Percentiles rank a stretch among this genome's conserved stretches.
Evolutionary conservation across 2,113 vertebrate species (phyloP).

Genomic region (Rallus limicola): DNA sequence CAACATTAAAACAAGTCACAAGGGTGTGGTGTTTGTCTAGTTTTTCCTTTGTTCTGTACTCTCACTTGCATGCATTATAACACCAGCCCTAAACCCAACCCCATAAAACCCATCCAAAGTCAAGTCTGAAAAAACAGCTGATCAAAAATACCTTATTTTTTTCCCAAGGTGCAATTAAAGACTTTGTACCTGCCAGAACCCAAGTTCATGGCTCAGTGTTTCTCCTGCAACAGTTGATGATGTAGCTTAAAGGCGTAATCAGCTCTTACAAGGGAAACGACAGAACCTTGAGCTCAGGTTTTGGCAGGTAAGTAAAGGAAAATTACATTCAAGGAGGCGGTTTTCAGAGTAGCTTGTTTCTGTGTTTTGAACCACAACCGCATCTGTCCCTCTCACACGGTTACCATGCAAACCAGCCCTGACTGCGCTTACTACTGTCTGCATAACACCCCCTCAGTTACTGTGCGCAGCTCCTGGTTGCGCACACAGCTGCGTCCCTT

Average conservation of each 20-base stretch:
- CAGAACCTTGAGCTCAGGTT: slow-evolving; percentile 15
- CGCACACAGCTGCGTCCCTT: accelerated
- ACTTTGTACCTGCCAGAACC: slow-evolving; percentile 4
- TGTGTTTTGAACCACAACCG: background rate
- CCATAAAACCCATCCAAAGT: background rate
- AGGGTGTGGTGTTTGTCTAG: background rate
- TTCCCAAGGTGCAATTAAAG: slow-evolving; percentile 3
- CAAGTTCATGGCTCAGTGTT: slow-evolving; percentile 38
- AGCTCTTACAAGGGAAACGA: background rate
- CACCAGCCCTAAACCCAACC: background rate
- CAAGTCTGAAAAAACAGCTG: background rate
- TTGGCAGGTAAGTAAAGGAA: background rate
- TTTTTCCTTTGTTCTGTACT: background rate
- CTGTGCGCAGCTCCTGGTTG: accelerated
- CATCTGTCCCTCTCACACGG: background rate
- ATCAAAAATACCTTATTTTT: background rate
- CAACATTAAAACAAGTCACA: background rate
- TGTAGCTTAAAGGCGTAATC: background rate
- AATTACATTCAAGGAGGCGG: background rate
- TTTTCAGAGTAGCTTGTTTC: background rate
- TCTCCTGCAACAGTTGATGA: slow-evolving; percentile 12
- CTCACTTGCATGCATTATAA: background rate
- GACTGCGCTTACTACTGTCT: accelerated
- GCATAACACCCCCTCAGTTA: accelerated
- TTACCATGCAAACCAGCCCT: background rate